Conservation (phyloP, 2,888 invertebrate species). For the Leptinotarsa peninsularis region DNA sequence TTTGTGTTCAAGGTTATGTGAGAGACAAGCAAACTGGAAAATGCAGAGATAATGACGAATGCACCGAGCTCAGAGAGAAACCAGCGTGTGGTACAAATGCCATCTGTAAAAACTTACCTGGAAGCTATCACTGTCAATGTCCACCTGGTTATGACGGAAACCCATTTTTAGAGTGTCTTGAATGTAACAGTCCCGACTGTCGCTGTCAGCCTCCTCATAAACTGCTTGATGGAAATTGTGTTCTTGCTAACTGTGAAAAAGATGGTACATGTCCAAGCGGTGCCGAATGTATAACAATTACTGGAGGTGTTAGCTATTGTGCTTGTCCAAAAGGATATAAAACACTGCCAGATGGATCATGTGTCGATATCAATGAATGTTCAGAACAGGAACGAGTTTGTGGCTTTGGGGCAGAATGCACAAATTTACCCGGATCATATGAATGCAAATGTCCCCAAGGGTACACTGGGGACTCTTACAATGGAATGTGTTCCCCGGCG, state of each 20-base stretch:
- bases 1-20: slow-evolving; percentile 89
- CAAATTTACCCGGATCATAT: slow-evolving; percentile 82
- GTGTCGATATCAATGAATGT: slow-evolving; percentile 88
- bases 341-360: slow-evolving; percentile 82
- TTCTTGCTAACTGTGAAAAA: slow-evolving; percentile 84
- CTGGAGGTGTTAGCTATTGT: slow-evolving; percentile 91
- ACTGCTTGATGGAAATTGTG: slow-evolving; percentile 85
- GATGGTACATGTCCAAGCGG: slow-evolving; percentile 86
- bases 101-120: slow-evolving; percentile 91
- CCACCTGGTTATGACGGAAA: slow-evolving; percentile 90
- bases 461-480: slow-evolving; percentile 84
- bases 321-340: slow-evolving; percentile 91
- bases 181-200: slow-evolving; percentile 85
- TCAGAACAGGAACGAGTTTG: slow-evolving; percentile 80
- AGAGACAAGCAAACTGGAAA: slow-evolving; percentile 79
- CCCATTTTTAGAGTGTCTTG: slow-evolving; percentile 84
- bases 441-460: slow-evolving; percentile 85
- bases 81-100: slow-evolving; percentile 90
- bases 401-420: slow-evolving; percentile 88
- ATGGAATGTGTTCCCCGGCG: slow-evolving; percentile 84
- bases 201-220: slow-evolving; percentile 90
- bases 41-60: slow-evolving; percentile 90
- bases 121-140: slow-evolving; percentile 93
- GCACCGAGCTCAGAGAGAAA: slow-evolving; percentile 78
- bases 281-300: slow-evolving; percentile 90